Evolutionary conservation across 2,113 vertebrate species (phyloP).

Genomic region (Chaetops frenatus): DNA sequence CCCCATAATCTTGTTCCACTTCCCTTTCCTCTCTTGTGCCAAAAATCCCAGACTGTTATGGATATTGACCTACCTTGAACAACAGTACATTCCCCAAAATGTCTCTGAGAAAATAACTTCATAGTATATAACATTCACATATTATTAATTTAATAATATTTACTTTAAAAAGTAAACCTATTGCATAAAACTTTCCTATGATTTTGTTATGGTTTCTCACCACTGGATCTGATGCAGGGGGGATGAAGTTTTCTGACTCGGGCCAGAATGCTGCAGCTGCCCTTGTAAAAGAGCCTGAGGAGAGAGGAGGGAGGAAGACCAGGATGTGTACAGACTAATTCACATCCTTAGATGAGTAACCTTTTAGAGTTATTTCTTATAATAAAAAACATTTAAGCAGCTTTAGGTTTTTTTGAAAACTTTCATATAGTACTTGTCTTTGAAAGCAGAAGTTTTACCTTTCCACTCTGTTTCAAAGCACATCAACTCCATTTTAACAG

Average conservation of each 20-base stretch:
- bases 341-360: not conserved
- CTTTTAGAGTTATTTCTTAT: not conserved
- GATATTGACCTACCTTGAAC: not conserved
- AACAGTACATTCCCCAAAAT: not conserved
- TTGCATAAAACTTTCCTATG: not conserved
- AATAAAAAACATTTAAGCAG: not conserved
- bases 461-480: not conserved
- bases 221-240: not conserved
- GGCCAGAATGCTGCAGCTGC: not conserved
- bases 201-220: not conserved
- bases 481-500: not conserved
- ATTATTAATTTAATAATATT: not conserved
- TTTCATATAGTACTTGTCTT: not conserved
- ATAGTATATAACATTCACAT: fast-evolving
- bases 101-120: not conserved
- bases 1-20: not conserved
- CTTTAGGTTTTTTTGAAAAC: not conserved
- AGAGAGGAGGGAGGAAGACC: not conserved
- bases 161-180: not conserved
- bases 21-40: not conserved
- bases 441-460: not conserved
- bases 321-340: not conserved
- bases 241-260: not conserved
- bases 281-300: not conserved
- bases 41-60: not conserved